Percentiles rank a stretch among this genome's conserved stretches.
Evolutionary conservation across 2,113 vertebrate species (phyloP).

Genomic region (Oenanthe melanoleuca): DNA sequence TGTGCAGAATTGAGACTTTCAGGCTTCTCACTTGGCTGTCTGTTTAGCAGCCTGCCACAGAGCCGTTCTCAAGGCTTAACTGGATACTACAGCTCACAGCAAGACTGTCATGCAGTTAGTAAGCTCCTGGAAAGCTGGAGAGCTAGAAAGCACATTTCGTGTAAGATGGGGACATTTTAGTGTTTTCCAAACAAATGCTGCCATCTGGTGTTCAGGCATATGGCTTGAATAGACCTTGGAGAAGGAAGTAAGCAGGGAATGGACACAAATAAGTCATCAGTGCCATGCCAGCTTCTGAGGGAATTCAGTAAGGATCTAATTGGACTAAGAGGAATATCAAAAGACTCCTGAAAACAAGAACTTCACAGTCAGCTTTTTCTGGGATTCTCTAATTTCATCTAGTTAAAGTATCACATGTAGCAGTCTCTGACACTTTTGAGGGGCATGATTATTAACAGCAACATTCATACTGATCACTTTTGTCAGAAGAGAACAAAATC

Average conservation of each 20-base stretch:
- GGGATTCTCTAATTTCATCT: neutral
- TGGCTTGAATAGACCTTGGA: neutral
- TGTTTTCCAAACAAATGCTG: conserved; percentile 56
- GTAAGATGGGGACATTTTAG: neutral
- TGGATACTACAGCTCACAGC: neutral
- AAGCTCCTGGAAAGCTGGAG: neutral
- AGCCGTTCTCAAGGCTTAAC: neutral
- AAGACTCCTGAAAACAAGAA: neutral
- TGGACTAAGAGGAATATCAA: neutral
- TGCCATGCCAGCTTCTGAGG: neutral
- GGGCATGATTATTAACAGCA: neutral
- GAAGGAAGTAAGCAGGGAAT: neutral
- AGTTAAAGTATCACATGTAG: neutral
- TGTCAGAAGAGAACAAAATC: neutral
- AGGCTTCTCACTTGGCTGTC: neutral
- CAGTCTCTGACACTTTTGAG: neutral
- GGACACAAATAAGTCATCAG: neutral
- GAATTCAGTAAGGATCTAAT: neutral
- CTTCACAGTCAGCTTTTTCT: neutral
- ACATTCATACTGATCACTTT: neutral
- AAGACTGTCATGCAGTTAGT: neutral
- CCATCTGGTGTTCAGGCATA: conserved; percentile 63
- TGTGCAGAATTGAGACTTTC: neutral
- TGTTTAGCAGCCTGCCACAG: neutral
- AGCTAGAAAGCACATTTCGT: neutral